Percentiles rank a stretch among this genome's conserved stretches.
These are phyloP conservation scores for Agrotis segetum DNA, from an alignment of 2,888 invertebrate species.

Conservation along the genomic window DNA sequence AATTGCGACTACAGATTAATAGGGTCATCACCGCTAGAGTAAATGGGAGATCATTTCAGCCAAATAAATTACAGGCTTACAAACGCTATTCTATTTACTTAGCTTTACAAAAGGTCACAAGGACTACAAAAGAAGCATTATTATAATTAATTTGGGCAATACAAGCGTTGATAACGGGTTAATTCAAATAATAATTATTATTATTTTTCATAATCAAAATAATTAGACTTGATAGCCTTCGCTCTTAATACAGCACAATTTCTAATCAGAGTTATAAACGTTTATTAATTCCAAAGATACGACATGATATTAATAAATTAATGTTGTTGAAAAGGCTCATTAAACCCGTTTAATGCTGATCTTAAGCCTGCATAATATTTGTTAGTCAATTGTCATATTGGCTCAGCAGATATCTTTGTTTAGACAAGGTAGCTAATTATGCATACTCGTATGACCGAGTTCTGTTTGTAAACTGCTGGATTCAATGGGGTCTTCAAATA, in stretches of 20 bases:
- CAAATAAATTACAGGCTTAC: conserved; percentile 49
- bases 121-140: conserved; percentile 40
- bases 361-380: conserved; percentile 45
- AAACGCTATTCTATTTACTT: conserved; percentile 44
- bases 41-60: conserved; percentile 51
- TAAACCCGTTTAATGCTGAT: conserved; percentile 33
- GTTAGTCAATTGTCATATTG: conserved; percentile 33
- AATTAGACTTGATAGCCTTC: conserved; percentile 2
- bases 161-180: conserved; percentile 19
- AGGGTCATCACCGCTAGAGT: conserved; percentile 47
- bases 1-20: conserved; percentile 48
- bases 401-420: conserved; percentile 59
- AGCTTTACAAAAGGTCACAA: conserved; percentile 27
- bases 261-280: conserved; percentile 4
- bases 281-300: conserved; percentile 28
- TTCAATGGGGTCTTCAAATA: conserved; percentile 64
- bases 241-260: neutral
- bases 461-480: conserved; percentile 53
- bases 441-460: conserved; percentile 53
- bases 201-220: conserved; percentile 12
- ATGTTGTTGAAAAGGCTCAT: conserved; percentile 31
- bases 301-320: conserved; percentile 25
- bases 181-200: conserved; percentile 1
- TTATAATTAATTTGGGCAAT: conserved; percentile 33
- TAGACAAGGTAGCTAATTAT: conserved; percentile 64